Evolutionary conservation across 2,797 vertebrate species (phyloP).

Genomic region (Otolemur crassicaudatus): DNA sequence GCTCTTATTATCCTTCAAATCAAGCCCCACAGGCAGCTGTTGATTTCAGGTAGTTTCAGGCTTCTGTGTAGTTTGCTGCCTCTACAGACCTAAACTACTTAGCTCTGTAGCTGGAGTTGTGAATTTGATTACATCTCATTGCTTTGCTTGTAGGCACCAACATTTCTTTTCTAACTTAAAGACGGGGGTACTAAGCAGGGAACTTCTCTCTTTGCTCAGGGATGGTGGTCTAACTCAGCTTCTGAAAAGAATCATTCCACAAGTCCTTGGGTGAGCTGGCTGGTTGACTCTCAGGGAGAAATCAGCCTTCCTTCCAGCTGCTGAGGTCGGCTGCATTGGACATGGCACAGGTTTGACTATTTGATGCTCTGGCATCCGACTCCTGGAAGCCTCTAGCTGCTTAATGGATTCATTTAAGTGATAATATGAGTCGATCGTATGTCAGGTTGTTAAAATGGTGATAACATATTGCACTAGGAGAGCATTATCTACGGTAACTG

Average conservation of each 20-base stretch:
- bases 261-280: not conserved
- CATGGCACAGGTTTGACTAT: constrained; percentile 62
- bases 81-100: not conserved
- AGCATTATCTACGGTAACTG: constrained; percentile 75
- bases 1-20: not conserved
- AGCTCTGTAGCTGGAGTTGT: not conserved
- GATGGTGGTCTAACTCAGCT: not conserved
- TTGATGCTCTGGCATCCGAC: constrained; percentile 49
- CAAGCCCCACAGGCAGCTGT: not conserved
- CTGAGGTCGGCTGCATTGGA: not conserved
- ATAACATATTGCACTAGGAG: constrained; percentile 79
- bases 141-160: not conserved
- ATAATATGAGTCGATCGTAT: constrained; percentile 82
- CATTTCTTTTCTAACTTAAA: constrained; percentile 32
- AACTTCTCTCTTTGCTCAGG: not conserved
- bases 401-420: constrained; percentile 84
- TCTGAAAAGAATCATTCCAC: not conserved
- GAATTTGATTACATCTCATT: constrained; percentile 29
- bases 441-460: constrained; percentile 85
- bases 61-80: not conserved
- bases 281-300: not conserved
- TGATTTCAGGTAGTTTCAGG: not conserved
- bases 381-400: constrained; percentile 79
- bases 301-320: not conserved
- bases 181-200: not conserved